phyloP scores from a whole-genome alignment of 2,888 invertebrate species.

The Pachycephus smyrnensis region DNA sequence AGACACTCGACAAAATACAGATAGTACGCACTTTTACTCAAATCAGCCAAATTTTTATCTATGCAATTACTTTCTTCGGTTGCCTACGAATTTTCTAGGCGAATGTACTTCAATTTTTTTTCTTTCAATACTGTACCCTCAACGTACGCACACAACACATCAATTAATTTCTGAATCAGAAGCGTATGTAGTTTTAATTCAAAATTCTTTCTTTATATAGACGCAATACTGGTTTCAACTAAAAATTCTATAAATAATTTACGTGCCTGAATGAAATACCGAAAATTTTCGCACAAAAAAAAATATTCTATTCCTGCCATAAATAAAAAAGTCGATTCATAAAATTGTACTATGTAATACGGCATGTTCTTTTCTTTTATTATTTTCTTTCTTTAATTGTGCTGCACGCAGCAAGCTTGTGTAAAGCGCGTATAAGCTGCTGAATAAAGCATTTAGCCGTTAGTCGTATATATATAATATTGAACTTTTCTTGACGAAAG shows the following conservation, averaged over 20 bases:
- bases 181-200: neutral
- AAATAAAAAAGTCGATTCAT: neutral
- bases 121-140: neutral
- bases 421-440: constrained; percentile 62
- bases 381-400: constrained; percentile 39
- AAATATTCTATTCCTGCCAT: neutral
- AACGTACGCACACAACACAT: neutral
- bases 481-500: constrained; percentile 6
- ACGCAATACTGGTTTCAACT: neutral
- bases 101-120: neutral
- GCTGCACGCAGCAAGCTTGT: constrained; percentile 63
- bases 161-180: neutral
- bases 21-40: neutral
- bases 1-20: constrained; percentile 16
- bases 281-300: neutral
- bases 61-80: neutral
- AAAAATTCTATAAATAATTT: neutral
- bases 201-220: neutral
- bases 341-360: neutral
- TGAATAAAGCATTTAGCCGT: constrained; percentile 59
- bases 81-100: neutral
- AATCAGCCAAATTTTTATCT: neutral
- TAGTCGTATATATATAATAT: constrained; percentile 34
- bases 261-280: neutral
- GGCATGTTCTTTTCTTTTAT: neutral